These are phyloP conservation scores for Hydrochoerus hydrochaeris DNA, from an alignment of 2,113 vertebrate genomes.

Conservation along the genomic window DNA sequence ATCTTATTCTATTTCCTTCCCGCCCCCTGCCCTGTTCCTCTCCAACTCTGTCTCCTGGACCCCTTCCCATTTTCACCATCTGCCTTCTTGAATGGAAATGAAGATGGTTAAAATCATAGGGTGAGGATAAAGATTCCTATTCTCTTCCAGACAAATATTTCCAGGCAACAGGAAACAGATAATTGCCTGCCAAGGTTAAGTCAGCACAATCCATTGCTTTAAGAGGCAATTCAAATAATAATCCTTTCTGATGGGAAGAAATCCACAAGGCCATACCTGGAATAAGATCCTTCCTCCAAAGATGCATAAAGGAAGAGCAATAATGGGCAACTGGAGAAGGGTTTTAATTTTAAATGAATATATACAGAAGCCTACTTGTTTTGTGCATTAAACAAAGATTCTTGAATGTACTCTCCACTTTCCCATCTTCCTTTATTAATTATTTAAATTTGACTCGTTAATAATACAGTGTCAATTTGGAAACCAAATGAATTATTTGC, in stretches of 20 bases:
- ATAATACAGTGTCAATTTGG: conserved; percentile 44
- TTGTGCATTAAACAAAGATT: conserved; percentile 47
- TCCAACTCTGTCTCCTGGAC: not conserved
- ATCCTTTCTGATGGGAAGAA: not conserved
- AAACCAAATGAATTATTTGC: conserved; percentile 38
- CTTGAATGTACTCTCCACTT: not conserved
- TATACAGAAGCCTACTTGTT: conserved; percentile 22
- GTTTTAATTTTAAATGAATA: conserved; percentile 44
- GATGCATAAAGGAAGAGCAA: not conserved
- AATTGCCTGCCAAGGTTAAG: not conserved
- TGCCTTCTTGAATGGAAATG: not conserved
- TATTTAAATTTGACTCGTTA: conserved; percentile 63
- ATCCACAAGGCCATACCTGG: not conserved
- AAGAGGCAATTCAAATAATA: not conserved
- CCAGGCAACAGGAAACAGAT: not conserved
- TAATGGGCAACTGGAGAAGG: not conserved
- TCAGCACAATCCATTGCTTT: not conserved
- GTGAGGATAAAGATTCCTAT: not conserved
- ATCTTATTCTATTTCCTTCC: too few relatives aligned
- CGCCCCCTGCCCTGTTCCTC: too few relatives aligned
- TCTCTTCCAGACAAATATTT: conserved; percentile 2
- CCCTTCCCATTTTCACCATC: not conserved
- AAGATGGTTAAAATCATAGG: not conserved
- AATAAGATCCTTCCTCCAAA: conserved; percentile 30
- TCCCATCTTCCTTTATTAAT: not conserved